phyloP scores from a whole-genome alignment of 2,797 vertebrate species.

The Valencia hispanica region DNA sequence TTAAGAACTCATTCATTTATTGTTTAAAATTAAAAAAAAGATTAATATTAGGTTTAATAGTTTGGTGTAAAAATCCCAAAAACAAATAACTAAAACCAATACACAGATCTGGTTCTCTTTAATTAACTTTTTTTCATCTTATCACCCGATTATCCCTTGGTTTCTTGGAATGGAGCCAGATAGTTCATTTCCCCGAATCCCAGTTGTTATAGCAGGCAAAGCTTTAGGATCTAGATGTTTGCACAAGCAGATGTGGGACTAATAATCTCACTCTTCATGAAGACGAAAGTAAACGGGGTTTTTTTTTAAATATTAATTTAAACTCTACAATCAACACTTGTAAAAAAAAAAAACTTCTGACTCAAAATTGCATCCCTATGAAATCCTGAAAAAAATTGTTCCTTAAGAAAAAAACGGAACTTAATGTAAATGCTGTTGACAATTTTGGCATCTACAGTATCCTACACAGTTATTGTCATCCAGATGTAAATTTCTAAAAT shows the following conservation, averaged over 20 bases:
- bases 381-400: background rate
- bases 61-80: background rate
- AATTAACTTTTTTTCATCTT: slow-evolving; percentile 4
- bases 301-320: background rate
- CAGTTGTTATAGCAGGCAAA: background rate
- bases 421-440: background rate
- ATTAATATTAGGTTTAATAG: background rate
- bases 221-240: slow-evolving; percentile 2
- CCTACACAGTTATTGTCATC: background rate
- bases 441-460: background rate
- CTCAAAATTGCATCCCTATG: slow-evolving; percentile 7
- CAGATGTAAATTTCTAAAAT: background rate
- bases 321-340: slow-evolving; percentile 12
- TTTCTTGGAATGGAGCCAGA: background rate
- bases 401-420: background rate
- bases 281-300: background rate
- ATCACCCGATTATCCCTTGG: background rate
- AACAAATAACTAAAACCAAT: background rate
- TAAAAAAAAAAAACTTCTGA: background rate
- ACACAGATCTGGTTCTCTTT: background rate
- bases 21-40: background rate
- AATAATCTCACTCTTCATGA: background rate
- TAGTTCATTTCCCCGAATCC: background rate
- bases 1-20: background rate
- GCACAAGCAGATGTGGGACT: background rate